Evolutionary conservation across 2,113 vertebrate genomes (phyloP).

Genomic region (Dipodomys stephensi): DNA sequence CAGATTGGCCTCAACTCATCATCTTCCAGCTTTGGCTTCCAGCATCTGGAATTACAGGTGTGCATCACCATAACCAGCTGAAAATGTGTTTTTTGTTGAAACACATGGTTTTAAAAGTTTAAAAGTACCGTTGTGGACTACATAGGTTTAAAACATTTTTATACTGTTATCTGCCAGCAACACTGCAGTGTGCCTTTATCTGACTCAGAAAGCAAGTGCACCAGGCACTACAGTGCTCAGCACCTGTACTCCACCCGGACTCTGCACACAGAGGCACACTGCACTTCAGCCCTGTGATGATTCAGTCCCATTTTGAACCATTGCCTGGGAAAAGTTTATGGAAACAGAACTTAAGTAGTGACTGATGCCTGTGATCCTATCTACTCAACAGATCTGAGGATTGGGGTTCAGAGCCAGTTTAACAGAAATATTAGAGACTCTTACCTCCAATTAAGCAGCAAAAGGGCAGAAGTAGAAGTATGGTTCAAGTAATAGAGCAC

Average conservation of each 20-base stretch:
- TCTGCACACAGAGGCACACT: background rate
- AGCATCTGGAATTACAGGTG: too few species aligned
- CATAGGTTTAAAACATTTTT: background rate
- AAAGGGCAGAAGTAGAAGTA: too few species aligned
- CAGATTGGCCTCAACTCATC: too few species aligned
- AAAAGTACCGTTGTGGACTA: background rate
- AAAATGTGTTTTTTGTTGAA: background rate
- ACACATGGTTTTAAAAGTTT: background rate
- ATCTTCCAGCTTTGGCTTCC: too few species aligned
- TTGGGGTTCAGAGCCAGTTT: too few species aligned
- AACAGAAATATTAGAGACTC: too few species aligned
- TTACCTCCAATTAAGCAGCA: too few species aligned
- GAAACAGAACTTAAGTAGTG: background rate
- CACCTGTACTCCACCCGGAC: background rate
- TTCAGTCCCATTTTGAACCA: background rate
- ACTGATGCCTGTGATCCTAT: too few species aligned
- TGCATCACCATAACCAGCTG: too few species aligned
- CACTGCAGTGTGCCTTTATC: too few species aligned
- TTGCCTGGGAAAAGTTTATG: background rate
- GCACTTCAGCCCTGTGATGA: background rate
- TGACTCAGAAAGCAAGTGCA: background rate
- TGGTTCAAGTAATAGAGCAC: too few species aligned
- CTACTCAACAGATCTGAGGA: too few species aligned
- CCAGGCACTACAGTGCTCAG: background rate
- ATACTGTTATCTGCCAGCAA: background rate